These are phyloP conservation scores for Euproctis similis DNA, from an alignment of 2,888 invertebrate genomes.

Conservation along the genomic window DNA sequence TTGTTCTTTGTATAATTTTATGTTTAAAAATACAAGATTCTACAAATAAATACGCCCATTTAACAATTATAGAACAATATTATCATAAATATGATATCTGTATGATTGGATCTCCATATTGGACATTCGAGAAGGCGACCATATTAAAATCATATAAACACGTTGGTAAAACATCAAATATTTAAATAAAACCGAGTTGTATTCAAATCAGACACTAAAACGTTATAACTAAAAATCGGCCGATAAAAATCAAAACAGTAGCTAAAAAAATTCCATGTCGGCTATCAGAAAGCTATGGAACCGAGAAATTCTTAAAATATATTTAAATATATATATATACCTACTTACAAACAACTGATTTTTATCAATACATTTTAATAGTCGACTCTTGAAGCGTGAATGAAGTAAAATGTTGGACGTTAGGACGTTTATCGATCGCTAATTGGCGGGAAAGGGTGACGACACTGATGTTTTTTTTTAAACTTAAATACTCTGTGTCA, in stretches of 20 bases:
- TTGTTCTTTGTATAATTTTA: too few species aligned
- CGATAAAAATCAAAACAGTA: conserved; percentile 28
- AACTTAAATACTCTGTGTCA: conserved; percentile 8
- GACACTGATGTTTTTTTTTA: conserved; percentile 12
- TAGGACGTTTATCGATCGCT: conserved; percentile 23
- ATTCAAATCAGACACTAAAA: conserved; percentile 12
- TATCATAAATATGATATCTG: too few species aligned
- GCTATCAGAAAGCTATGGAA: conserved; percentile 27
- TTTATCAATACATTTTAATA: conserved; percentile 26
- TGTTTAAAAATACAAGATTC: too few species aligned
- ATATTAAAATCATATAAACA: too few species aligned
- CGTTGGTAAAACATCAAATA: too few species aligned
- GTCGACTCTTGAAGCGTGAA: conserved; percentile 22
- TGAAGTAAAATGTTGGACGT: conserved; percentile 19
- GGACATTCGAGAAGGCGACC: too few species aligned
- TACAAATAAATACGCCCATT: too few species aligned
- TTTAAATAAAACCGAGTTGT: conserved; percentile 3
- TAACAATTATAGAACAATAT: too few species aligned
- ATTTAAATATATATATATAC: conserved; percentile 22
- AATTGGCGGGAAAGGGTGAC: conserved; percentile 25
- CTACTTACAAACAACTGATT: conserved; percentile 28
- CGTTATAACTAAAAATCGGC: conserved; percentile 14
- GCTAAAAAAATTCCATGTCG: conserved; percentile 28
- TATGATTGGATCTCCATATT: too few species aligned
- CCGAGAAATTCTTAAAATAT: conserved; percentile 34